Percentiles rank a stretch among this genome's conserved stretches.
These are phyloP conservation scores for Hexactinellida sp. DNA, from an alignment of 37 sponge, comb jelly and placozoan species.

Conservation along the genomic window DNA sequence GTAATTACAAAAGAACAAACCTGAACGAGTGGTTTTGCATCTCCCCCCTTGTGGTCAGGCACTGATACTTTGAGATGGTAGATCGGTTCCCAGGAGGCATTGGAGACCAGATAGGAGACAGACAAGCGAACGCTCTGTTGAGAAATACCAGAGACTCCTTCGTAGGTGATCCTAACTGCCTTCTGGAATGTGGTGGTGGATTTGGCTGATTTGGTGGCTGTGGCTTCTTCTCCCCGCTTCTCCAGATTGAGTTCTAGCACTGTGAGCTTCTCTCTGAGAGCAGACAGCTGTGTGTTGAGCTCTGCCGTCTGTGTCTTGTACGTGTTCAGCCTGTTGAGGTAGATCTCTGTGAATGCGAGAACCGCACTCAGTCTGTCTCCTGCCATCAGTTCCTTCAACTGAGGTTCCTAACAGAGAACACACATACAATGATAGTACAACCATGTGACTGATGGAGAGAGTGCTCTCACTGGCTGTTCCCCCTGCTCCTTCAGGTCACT, in stretches of 20 bases:
- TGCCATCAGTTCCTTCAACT: not conserved
- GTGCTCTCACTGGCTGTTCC: not conserved
- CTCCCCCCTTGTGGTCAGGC: not conserved
- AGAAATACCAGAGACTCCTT: not conserved
- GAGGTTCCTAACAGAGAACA: not conserved
- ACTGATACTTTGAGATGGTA: not conserved
- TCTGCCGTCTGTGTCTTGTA: not conserved
- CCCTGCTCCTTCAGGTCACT: not conserved
- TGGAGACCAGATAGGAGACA: slow-evolving; percentile 10
- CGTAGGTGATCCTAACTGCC: not conserved
- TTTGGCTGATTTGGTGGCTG: not conserved
- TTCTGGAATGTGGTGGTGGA: not conserved
- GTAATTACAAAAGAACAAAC: no score
- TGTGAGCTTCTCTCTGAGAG: not conserved
- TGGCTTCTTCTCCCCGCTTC: not conserved
- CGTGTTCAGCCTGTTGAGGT: not conserved
- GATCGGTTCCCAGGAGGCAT: slow-evolving; percentile 5
- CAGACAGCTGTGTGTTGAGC: not conserved
- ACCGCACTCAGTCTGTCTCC: not conserved
- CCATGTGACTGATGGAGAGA: not conserved
- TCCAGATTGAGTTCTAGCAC: not conserved
- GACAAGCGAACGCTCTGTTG: not conserved
- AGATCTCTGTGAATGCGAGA: not conserved
- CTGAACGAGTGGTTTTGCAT: not conserved
- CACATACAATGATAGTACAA: not conserved